Evolutionary conservation across 2,797 vertebrate genomes (phyloP).

Genomic region (Alcedo quadribrachys): DNA sequence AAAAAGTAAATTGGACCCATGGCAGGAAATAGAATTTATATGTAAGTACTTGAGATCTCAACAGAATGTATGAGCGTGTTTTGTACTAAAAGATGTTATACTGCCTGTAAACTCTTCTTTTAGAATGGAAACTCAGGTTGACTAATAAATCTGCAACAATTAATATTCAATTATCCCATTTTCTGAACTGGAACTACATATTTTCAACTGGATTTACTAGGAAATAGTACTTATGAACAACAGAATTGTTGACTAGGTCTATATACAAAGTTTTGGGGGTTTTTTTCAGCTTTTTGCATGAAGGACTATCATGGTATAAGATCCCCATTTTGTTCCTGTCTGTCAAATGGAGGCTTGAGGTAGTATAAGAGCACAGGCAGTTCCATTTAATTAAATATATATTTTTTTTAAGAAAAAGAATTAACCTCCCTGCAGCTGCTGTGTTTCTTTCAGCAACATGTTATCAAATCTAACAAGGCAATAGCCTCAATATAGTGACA

Average conservation of each 20-base stretch:
- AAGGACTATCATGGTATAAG: neutral
- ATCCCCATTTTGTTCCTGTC: neutral
- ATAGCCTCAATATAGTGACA: neutral
- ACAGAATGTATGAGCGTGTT: slow-evolving; percentile 36
- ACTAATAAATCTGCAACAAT: slow-evolving; percentile 21
- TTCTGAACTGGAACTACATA: neutral
- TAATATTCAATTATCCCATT: slow-evolving; percentile 50
- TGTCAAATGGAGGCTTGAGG: neutral
- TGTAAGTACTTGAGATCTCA: slow-evolving; percentile 39
- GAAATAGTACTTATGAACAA: neutral
- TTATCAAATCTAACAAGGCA: neutral
- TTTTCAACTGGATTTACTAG: slow-evolving; percentile 37
- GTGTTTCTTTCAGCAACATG: neutral
- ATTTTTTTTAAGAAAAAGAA: slow-evolving; percentile 9
- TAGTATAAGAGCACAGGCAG: neutral
- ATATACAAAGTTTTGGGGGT: neutral
- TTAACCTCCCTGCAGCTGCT: neutral
- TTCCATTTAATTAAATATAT: neutral
- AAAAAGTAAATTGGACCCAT: slow-evolving; percentile 55
- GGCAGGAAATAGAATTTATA: slow-evolving; percentile 48
- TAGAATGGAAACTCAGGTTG: slow-evolving; percentile 34
- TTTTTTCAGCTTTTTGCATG: neutral
- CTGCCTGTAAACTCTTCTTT: slow-evolving; percentile 34
- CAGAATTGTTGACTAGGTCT: neutral
- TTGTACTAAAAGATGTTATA: slow-evolving; percentile 50